phyloP scores from a whole-genome alignment of 2,797 vertebrate species.

The Pristis pectinata region DNA sequence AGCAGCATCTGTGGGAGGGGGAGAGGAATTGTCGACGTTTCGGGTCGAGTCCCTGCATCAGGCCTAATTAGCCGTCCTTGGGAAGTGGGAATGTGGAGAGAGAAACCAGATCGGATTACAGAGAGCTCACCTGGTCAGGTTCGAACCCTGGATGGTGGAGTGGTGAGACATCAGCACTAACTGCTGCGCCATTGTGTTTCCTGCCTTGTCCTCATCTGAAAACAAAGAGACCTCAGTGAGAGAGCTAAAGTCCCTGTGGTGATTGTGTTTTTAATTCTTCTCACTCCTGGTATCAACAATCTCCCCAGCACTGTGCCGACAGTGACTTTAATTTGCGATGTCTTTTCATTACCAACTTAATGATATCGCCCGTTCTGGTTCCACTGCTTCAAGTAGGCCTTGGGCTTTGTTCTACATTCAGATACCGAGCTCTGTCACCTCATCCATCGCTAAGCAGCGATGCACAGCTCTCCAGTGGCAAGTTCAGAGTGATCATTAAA shows the following conservation, averaged over 20 bases:
- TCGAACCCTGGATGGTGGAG: too few species aligned
- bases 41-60: too few species aligned
- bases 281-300: not conserved
- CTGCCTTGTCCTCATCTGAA: not conserved
- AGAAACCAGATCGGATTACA: too few species aligned
- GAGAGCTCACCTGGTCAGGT: too few species aligned
- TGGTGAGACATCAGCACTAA: too few species aligned
- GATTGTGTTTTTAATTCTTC: not conserved
- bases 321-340: constrained; percentile 2
- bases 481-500: not conserved
- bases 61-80: too few species aligned
- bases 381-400: not conserved
- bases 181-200: too few species aligned
- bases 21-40: too few species aligned
- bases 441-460: not conserved
- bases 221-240: not conserved
- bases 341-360: constrained; percentile 22
- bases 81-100: too few species aligned
- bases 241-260: not conserved
- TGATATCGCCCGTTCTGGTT: not conserved
- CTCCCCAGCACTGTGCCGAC: not conserved
- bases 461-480: not conserved
- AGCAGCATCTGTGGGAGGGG: too few species aligned
- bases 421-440: not conserved
- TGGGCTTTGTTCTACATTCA: not conserved